phyloP scores from a whole-genome alignment of 2,113 vertebrate genomes.

The Pollimyrus isidori region DNA sequence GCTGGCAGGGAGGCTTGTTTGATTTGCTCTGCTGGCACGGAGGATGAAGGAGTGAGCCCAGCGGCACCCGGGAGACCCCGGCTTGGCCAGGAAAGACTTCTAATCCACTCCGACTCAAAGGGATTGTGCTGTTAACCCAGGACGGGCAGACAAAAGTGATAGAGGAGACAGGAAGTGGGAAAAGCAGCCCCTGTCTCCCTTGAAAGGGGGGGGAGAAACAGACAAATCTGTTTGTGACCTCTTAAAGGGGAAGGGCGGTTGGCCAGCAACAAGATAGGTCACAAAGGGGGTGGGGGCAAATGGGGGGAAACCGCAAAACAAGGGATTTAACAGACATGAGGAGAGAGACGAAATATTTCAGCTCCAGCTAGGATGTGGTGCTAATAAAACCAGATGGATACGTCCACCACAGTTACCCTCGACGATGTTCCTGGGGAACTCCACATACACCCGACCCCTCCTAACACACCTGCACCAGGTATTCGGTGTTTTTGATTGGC shows the following conservation, averaged over 20 bases:
- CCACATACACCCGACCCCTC: background rate
- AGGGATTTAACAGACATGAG: background rate
- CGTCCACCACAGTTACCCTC: background rate
- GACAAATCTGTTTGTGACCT: conserved; percentile 26
- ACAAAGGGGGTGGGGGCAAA: conserved; percentile 25
- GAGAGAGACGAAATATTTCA: background rate
- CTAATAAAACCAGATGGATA: background rate
- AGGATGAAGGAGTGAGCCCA: background rate
- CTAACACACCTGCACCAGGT: background rate
- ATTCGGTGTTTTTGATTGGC: background rate
- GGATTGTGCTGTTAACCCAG: conserved; percentile 40
- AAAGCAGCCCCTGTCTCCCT: background rate
- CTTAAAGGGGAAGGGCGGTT: conserved; percentile 29
- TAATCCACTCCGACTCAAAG: conserved; percentile 37
- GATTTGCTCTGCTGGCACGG: conserved; percentile 1
- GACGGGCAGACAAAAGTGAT: conserved; percentile 31
- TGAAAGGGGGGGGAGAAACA: background rate
- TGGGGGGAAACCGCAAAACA: background rate
- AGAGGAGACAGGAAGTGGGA: conserved; percentile 14
- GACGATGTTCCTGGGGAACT: background rate
- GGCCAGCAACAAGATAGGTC: conserved; percentile 29
- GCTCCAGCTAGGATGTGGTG: background rate
- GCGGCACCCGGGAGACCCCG: background rate
- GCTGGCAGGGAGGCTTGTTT: background rate
- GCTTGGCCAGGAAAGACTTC: conserved; percentile 30